Conservation (phyloP, 2,888 invertebrate genomes). For the Nebria salina region DNA sequence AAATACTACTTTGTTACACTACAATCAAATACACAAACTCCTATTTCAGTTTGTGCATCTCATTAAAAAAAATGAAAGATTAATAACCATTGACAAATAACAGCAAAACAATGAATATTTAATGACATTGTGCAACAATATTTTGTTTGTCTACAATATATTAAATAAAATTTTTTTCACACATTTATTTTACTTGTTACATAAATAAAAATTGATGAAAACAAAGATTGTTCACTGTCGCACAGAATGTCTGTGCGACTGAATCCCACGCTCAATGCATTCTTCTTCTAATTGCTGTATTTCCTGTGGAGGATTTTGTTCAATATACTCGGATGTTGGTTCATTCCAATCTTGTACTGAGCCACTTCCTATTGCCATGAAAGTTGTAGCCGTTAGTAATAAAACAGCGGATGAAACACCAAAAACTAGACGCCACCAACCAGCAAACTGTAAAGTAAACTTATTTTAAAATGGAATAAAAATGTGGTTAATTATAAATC, state of each 20-base stretch:
- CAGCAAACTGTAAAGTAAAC: slow-evolving; percentile 63
- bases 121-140: too few species aligned
- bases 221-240: slow-evolving; percentile 58
- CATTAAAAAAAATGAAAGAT: too few species aligned
- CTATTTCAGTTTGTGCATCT: too few species aligned
- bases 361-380: slow-evolving; percentile 68
- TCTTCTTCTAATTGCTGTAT: slow-evolving; percentile 56
- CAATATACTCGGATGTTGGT: slow-evolving; percentile 55
- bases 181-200: not conserved
- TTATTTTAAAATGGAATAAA: too few species aligned
- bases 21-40: too few species aligned
- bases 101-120: too few species aligned
- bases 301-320: slow-evolving; percentile 51
- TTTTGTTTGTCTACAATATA: too few species aligned
- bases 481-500: too few species aligned
- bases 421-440: slow-evolving; percentile 69
- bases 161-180: too few species aligned
- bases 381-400: slow-evolving; percentile 67
- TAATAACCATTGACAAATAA: too few species aligned
- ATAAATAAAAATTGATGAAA: not conserved
- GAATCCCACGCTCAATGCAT: too few species aligned
- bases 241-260: slow-evolving; percentile 55
- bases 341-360: slow-evolving; percentile 69
- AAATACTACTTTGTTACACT: too few species aligned
- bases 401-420: slow-evolving; percentile 68